A percentile compares a stretch with the other conserved stretches of the same genome.
Conservation (phyloP, 2,797 vertebrate genomes). For the Podarcis lilfordi region DNA sequence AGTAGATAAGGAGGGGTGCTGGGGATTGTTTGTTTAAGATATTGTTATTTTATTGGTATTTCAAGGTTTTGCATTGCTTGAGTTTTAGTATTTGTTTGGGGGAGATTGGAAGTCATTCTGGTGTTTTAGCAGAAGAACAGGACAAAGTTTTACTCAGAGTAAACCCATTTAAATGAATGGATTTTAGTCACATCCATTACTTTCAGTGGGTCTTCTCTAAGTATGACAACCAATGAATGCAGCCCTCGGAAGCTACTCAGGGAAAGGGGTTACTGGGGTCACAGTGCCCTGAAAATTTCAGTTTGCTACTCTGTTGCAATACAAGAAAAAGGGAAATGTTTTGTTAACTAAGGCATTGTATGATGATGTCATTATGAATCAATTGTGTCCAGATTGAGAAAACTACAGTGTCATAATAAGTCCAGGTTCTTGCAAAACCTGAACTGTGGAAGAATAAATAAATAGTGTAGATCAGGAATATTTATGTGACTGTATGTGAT, state of each 20-base stretch:
- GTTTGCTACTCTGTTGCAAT: neutral
- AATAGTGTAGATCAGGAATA: neutral
- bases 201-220: too few species aligned
- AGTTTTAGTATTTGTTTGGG: neutral
- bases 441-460: neutral
- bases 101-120: neutral
- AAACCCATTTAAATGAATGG: too few species aligned
- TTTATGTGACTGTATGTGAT: neutral
- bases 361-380: neutral
- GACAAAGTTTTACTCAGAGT: neutral
- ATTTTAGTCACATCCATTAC: too few species aligned
- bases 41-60: neutral
- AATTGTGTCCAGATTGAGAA: neutral
- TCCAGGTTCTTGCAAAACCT: neutral
- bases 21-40: too few species aligned
- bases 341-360: neutral
- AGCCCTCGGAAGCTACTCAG: too few species aligned
- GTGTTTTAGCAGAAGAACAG: neutral
- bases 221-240: too few species aligned
- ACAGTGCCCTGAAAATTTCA: neutral
- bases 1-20: neutral
- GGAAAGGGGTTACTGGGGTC: neutral
- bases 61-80: neutral
- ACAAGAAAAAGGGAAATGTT: neutral
- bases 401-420: neutral